Evolutionary conservation across 2,888 invertebrate genomes (phyloP), one percentile per base, ranked within the genome.

Genomic region (Capitulum mitella): DNA sequence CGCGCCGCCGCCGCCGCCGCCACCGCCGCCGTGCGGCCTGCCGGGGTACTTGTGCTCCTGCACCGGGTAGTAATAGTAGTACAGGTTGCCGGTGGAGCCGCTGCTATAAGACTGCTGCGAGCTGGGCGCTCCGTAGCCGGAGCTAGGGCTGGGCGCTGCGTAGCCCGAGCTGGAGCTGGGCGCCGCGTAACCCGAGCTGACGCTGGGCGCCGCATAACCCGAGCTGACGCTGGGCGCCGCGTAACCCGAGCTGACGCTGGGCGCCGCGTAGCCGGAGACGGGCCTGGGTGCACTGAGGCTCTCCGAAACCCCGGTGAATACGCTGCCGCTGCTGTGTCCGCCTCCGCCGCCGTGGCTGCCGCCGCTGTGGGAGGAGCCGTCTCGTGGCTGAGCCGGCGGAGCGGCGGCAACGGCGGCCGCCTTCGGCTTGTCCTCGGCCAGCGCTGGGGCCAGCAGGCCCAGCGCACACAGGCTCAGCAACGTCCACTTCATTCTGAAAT

Each of bases 21-120:
- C 78, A 64, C 51, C 51, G 22, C 51, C 51, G 29, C 19, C 79
- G 80, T 70, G 32, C 61, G 32, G 8, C 16, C 3, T 12, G 16
- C 6, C 10, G 10, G 61, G 61, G 61, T 61, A 54, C n/a, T 26
- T 14, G 61, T 61, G 78, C 75, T 81, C 80, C 2, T 79, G 80
- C 16, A 83, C 83, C 34, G 83, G 83, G 80, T 83, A 83, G 81
- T 83, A 83, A 79, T 83, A 83, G 81, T 83, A 83, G 81, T 83
- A 83, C 34, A 83, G 81, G 78, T 83, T 83, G 43, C 83, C 83
- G 40, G 79, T 80, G 64, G 81, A 81, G 34, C 81, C 79, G 58
- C 79, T 70, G 16, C 78, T 79, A 77, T 81, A 81, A 64, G 79
- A 79, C 22, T n/a, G n/a, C n/a, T n/a, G n/a, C n/a, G n/a, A n/a